These are phyloP conservation scores for Cydia splendana DNA, from an alignment of 1,140 invertebrate genomes.

Conservation along the genomic window DNA sequence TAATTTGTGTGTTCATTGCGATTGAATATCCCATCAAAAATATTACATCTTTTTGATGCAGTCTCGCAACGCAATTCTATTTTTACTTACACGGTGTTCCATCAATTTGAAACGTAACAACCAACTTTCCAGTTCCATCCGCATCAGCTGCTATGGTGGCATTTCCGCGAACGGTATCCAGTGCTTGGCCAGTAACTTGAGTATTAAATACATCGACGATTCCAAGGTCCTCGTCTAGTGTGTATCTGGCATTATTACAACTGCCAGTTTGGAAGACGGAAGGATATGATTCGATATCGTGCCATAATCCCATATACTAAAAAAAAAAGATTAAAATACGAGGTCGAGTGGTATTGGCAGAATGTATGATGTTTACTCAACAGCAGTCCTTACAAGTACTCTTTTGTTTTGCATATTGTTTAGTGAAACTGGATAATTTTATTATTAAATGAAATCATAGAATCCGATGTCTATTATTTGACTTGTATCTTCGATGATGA, in stretches of 20 bases:
- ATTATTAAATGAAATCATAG: too few species aligned
- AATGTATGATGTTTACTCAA: neutral
- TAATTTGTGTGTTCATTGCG: too few species aligned
- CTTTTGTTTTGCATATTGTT: too few species aligned
- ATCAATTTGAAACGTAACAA: conserved; percentile 41
- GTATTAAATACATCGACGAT: conserved; percentile 59
- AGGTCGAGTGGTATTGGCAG: too few species aligned
- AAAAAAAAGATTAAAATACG: conserved; percentile 35
- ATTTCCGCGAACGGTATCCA: conserved; percentile 49
- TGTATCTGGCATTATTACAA: conserved; percentile 59
- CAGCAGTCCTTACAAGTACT: too few species aligned
- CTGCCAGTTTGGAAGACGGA: conserved; percentile 52
- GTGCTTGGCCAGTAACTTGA: conserved; percentile 54
- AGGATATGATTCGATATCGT: conserved; percentile 60
- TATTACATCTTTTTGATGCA: too few species aligned
- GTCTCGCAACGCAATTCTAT: too few species aligned
- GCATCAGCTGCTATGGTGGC: conserved; percentile 39
- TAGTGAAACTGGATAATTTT: too few species aligned
- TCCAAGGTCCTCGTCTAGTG: conserved; percentile 37
- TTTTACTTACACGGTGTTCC: conserved; percentile 40
- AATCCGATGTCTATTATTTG: too few species aligned
- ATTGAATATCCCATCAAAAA: too few species aligned
- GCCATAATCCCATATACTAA: conserved; percentile 67
- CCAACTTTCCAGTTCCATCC: conserved; percentile 40
- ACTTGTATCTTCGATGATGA: too few species aligned